Percentiles rank a stretch among this genome's conserved stretches.
Evolutionary conservation across 2,888 invertebrate genomes (phyloP).

Genomic region (Drosophila paucipuncta): DNA sequence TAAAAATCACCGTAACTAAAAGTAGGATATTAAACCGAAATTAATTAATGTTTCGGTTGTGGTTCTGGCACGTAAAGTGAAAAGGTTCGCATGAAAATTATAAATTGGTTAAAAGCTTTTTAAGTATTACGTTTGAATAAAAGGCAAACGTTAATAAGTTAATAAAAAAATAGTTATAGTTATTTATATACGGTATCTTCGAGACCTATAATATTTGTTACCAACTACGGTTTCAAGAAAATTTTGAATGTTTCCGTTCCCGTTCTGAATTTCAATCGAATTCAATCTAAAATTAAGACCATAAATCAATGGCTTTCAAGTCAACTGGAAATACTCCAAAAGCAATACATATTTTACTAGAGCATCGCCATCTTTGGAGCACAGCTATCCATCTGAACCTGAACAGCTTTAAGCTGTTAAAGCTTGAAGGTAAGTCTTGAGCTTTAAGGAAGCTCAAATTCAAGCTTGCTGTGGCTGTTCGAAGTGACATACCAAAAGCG

Average conservation of each 20-base stretch:
- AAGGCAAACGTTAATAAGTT: neutral
- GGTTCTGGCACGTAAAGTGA: neutral
- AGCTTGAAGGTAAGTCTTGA: neutral
- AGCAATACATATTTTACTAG: neutral
- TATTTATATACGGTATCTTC: neutral
- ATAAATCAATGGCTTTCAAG: neutral
- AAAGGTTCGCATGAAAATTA: neutral
- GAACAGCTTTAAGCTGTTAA: neutral
- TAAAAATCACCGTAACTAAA: neutral
- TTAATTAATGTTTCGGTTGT: neutral
- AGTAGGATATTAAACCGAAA: neutral
- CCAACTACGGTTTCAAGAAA: neutral
- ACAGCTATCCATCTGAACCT: neutral
- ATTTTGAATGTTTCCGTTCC: neutral
- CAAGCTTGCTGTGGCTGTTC: neutral
- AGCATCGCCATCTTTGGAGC: neutral
- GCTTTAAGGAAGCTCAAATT: slow-evolving; percentile 4
- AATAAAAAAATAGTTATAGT: neutral
- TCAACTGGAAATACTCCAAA: neutral
- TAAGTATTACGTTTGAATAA: neutral
- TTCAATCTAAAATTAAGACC: neutral
- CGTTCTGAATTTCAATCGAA: neutral
- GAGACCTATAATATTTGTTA: neutral
- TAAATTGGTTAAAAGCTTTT: neutral
- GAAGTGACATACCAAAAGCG: slow-evolving; percentile 3